phyloP scores from a whole-genome alignment of 2,888 invertebrate species.

The Melanotus villosus region DNA sequence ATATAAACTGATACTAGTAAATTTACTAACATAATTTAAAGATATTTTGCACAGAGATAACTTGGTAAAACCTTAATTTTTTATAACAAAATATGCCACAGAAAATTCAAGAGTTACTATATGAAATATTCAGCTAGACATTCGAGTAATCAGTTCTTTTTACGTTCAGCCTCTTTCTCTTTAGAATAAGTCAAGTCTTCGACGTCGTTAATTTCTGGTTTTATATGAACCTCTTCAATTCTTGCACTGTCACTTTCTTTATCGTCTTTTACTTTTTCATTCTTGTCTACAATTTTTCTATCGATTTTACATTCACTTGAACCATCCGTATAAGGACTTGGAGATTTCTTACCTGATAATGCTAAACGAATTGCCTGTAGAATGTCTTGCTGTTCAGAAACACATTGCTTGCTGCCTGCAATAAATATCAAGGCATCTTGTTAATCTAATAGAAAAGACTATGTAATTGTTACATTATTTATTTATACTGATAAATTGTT shows the following conservation, averaged over 20 bases:
- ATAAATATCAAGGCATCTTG: slow-evolving; percentile 50
- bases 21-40: slow-evolving; percentile 5
- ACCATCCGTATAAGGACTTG: slow-evolving; percentile 15
- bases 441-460: slow-evolving; percentile 32
- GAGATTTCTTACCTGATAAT: slow-evolving; percentile 68
- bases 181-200: slow-evolving; percentile 57
- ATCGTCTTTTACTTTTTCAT: slow-evolving; percentile 50
- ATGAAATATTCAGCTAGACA: neutral
- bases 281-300: slow-evolving; percentile 45
- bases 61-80: neutral
- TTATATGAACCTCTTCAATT: slow-evolving; percentile 36
- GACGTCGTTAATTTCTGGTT: slow-evolving; percentile 42
- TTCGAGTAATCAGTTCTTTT: slow-evolving; percentile 56
- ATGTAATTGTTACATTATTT: slow-evolving; percentile 37
- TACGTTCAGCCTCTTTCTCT: slow-evolving; percentile 59
- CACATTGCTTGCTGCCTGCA: slow-evolving; percentile 77
- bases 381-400: slow-evolving; percentile 73
- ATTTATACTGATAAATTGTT: slow-evolving; percentile 39
- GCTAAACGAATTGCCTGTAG: slow-evolving; percentile 76
- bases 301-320: slow-evolving; percentile 41
- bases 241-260: slow-evolving; percentile 31
- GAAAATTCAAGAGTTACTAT: slow-evolving; percentile 7
- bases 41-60: slow-evolving; percentile 5
- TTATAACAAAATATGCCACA: neutral
- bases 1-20: neutral